Percentiles rank a stretch among this genome's conserved stretches.
These are phyloP conservation scores for Cromileptes altivelis DNA, from an alignment of 2,113 vertebrate genomes.

Conservation along the genomic window DNA sequence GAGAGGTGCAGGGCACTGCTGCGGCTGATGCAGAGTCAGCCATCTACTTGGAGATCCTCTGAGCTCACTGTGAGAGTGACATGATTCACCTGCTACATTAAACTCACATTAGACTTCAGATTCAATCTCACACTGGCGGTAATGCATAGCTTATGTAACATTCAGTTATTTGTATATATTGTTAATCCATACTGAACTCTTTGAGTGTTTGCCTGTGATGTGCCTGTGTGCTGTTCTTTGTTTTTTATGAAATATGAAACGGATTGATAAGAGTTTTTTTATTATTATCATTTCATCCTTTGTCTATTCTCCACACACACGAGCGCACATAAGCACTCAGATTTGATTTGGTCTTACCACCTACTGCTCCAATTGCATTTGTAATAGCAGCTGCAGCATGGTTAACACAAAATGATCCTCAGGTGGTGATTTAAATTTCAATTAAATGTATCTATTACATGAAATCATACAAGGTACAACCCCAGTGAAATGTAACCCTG, in stretches of 20 bases:
- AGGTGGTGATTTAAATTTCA: not conserved
- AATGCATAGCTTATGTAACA: not conserved
- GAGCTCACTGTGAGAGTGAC: slow-evolving; percentile 29
- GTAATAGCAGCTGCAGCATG: not conserved
- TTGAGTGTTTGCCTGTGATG: not conserved
- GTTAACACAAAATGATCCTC: slow-evolving; percentile 1
- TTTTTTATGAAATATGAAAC: slow-evolving; percentile 16
- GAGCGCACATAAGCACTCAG: not conserved
- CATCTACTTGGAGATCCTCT: slow-evolving; percentile 85
- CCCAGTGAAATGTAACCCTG: no score
- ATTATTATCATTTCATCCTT: slow-evolving; percentile 11
- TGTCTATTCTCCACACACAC: not conserved
- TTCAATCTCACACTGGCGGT: slow-evolving; percentile 1
- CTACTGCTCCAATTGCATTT: not conserved
- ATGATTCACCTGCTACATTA: not conserved
- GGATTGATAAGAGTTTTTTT: not conserved
- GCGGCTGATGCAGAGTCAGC: slow-evolving; percentile 74
- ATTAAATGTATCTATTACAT: no score
- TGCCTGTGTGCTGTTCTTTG: slow-evolving; percentile 8
- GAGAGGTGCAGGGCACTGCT: slow-evolving; percentile 52
- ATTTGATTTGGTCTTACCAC: not conserved
- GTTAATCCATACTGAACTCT: slow-evolving; percentile 14
- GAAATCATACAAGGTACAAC: no score
- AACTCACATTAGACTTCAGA: slow-evolving; percentile 7
- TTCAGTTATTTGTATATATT: slow-evolving; percentile 29